A percentile compares a stretch with the other conserved stretches of the same genome.
These are phyloP conservation scores for Myripristis jacobus DNA, from an alignment of 2,797 vertebrate species.

Conservation along the genomic window DNA sequence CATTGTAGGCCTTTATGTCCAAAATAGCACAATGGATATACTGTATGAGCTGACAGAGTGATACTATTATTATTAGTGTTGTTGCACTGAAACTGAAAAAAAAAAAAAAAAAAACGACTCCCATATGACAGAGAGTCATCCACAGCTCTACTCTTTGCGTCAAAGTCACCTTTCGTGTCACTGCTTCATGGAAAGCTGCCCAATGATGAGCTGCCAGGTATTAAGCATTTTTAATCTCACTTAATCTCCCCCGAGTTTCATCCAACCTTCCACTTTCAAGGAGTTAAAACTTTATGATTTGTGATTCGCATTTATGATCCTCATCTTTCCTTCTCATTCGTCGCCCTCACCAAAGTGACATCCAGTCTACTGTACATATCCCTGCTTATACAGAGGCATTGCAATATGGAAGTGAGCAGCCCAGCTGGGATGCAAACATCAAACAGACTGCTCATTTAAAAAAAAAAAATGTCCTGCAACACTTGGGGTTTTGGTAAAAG, in stretches of 20 bases:
- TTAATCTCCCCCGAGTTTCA: conserved; percentile 82
- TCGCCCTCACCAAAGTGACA: conserved; percentile 41
- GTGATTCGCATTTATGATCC: conserved; percentile 66
- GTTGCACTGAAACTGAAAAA: conserved; percentile 5
- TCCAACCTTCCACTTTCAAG: conserved; percentile 77
- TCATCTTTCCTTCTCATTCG: conserved; percentile 43
- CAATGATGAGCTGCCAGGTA: conserved; percentile 80
- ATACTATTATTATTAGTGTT: conserved; percentile 8
- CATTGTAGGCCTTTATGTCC: not conserved
- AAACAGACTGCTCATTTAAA: conserved; percentile 22
- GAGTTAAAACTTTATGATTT: conserved; percentile 77
- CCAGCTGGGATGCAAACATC: conserved; percentile 13
- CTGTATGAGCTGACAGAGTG: not conserved
- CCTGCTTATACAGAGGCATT: conserved; percentile 15
- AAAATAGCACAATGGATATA: conserved; percentile 5
- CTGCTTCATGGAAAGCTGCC: conserved; percentile 77
- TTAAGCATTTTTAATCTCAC: conserved; percentile 85
- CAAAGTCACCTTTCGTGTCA: conserved; percentile 84
- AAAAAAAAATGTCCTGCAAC: conserved; percentile 10
- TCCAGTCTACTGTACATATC: conserved; percentile 17
- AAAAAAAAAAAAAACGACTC: conserved; percentile 32
- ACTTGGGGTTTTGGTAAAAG: conserved; percentile 14
- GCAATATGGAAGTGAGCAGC: conserved; percentile 13
- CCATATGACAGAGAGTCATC: conserved; percentile 62
- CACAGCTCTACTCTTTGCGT: conserved; percentile 60